Base-by-base conservation (phyloP, 1,140 invertebrate genomes). In the Holcopasites calliopsidis region DNA sequence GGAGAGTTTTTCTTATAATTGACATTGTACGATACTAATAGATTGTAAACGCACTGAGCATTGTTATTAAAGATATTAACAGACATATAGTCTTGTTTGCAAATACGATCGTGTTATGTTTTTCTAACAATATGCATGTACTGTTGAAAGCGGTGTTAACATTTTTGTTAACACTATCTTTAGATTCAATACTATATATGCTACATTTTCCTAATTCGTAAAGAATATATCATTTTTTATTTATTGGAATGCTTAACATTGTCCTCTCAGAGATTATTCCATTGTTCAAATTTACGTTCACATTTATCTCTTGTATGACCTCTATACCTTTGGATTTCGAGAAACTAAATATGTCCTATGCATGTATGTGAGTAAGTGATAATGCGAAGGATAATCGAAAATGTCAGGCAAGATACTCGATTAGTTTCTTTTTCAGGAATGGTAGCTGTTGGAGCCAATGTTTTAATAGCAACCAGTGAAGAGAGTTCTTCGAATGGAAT, bases 381-480 rank as follows among this genome's bases (percentile, higher is more conserved):
- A 55, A 62, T 49, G 23, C 65, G 49, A 18, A 44, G 1, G 0
- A 28, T 54, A 13, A 21, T 57, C 28, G 35, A 35, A 55, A 62
- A 28, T 64, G 4, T 64, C 23, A 44, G 31, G 10, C 31, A 10
- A 40, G 23, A 52, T 54, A 38, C 4, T 1, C 55, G 35, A 71
- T n/a, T 50, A 23, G 7, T 82, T 82, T n/a, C n/a, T n/a, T n/a
- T n/a, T n/a, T 73, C 40, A 85, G 83, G 75, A 74, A 88, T 88
- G 87, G 87, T 88, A 84, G 86, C 87, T 83, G 83, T 82, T 62
- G 86, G 87, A 58, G 85, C 79, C 23, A 84, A 78, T 44, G 80
- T 83, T 76, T 83, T 88, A 76, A 87, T 88, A 85, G 82, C 86
- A 80, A 80, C 86, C 69, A 85, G 82, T 54, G 86, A 85, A 64